Base-by-base conservation (phyloP, 2,888 invertebrate genomes). In the Ypsolopha sequella region DNA sequence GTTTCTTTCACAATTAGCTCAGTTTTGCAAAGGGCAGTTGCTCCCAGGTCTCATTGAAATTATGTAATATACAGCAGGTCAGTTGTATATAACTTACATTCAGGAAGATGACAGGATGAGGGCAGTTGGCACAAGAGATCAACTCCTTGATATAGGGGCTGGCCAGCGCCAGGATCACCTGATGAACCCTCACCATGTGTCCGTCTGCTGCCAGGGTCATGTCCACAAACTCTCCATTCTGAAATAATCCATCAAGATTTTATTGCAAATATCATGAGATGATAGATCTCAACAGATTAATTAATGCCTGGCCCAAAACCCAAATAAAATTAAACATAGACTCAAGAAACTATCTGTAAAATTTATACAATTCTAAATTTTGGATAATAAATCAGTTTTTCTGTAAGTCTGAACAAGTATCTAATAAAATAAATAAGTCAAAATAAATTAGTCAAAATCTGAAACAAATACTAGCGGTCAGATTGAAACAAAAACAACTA, bases 151-250 rank as follows among this genome's bases (percentile, higher is more conserved):
- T 66, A 55, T 75, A 87, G 0, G 87, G 85, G 52, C 87, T 87
- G n/a, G 84, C 76, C 1, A 86, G 65, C 0, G 86, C 85, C 50
- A 87, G 64, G 2, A 87, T 65, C 36, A 87, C 63, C 63, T 85
- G 82, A 54, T 87, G 87, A 1, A 85, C 86, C 56, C 82, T 87
- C 8, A 87, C 85, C 52, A 73, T 62, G 54, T 82, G 81, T 1
- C 85, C 86, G 46, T 86, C 84, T 1, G 85, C 85, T 8, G 85
- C 87, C 36, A 87, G 56, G 0, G 87, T 87, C 81, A 87, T 78
- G 53, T 87, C 87, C 39, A 87, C 87, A 63, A 87, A 85, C 54
- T 85, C 84, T 52, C 76, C 80, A 65, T 76, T 82, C 87, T 87
- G 64, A 14, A 65, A 66, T 2, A 50, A 51, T 53, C 50, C 39